Evolutionary conservation across 2,888 invertebrate genomes (phyloP), one percentile per base, ranked within the genome.

Genomic region (Ectropis crepuscularia): DNA sequence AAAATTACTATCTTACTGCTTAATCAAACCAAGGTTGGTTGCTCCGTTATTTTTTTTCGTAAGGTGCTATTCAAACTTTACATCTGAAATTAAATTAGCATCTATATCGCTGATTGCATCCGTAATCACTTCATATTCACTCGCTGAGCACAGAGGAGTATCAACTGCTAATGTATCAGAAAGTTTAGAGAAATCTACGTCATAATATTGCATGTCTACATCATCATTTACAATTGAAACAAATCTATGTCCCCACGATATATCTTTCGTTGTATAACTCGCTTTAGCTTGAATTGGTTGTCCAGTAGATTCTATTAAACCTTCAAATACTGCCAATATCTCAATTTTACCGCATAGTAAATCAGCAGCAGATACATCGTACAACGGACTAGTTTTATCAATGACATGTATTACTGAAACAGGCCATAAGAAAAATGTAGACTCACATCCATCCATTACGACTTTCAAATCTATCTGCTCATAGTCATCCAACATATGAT

Each of bases 341-440:
- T 98, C 96, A 78, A 98, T 96, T 77, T 96, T 95, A 65, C 98
- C 95, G 68, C 95, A 94, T 48, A 98, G 94, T 80, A 99, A 94
- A 86, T 99, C 98, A 48, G 97, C 96, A 0, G 98, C 98, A 1
- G 97, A 97, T 87, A 99, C 94, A 72, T 95, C 94, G 89, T 96
- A 99, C 38, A 99, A 94, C 0, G 99, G 99, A 74, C 98, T 98
- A 0, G 90, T 88, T 61, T 94, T 95, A 82, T 98, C 96, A 74
- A 99, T 99, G 66, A 95, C 94, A 83, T 99, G 99, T 12, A 98
- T 96, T 38, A 99, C 96, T 6, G 98, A 96, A 83, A 98, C 95
- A 0, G 99, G 99, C 99, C 99, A 99, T 66, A 99, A 96, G 81
- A 99, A 97, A 90, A 99, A 99, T 6, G 99, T 93, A 7, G 98